Percentiles rank a stretch among this genome's conserved stretches.
Conservation (phyloP, 2,113 vertebrate species). For the Hippopotamus amphibius region DNA sequence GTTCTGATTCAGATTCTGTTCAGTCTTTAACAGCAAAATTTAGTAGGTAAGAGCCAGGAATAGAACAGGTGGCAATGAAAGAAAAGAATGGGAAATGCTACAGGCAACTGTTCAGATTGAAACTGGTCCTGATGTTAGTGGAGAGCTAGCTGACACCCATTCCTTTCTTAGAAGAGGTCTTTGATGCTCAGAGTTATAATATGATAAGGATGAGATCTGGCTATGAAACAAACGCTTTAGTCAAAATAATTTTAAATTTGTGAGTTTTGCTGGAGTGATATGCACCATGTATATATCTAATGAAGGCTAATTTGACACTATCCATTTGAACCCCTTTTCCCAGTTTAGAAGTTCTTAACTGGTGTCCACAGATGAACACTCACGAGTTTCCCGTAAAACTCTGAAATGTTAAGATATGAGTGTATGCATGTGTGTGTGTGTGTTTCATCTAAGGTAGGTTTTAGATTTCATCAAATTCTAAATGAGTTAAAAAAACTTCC, state of each 20-base stretch:
- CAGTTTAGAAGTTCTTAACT: neutral
- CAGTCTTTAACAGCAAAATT: neutral
- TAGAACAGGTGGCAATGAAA: neutral
- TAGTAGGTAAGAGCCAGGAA: neutral
- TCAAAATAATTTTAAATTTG: neutral
- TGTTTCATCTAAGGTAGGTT: neutral
- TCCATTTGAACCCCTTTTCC: neutral
- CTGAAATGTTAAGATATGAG: neutral
- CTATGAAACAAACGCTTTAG: neutral
- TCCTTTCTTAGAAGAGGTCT: neutral
- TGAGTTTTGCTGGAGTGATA: neutral
- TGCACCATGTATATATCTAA: neutral
- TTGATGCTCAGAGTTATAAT: neutral
- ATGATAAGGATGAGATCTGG: neutral
- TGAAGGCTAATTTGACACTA: neutral
- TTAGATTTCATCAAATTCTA: conserved; percentile 8
- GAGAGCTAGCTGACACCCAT: neutral
- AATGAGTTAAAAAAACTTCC: neutral
- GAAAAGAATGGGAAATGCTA: neutral
- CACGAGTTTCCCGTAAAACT: neutral
- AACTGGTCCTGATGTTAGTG: neutral
- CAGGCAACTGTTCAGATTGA: neutral
- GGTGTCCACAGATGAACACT: neutral
- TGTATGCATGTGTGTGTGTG: neutral
- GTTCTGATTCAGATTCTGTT: neutral